Conservation (phyloP, 2,113 vertebrate genomes). For the Pedionomus torquatus region DNA sequence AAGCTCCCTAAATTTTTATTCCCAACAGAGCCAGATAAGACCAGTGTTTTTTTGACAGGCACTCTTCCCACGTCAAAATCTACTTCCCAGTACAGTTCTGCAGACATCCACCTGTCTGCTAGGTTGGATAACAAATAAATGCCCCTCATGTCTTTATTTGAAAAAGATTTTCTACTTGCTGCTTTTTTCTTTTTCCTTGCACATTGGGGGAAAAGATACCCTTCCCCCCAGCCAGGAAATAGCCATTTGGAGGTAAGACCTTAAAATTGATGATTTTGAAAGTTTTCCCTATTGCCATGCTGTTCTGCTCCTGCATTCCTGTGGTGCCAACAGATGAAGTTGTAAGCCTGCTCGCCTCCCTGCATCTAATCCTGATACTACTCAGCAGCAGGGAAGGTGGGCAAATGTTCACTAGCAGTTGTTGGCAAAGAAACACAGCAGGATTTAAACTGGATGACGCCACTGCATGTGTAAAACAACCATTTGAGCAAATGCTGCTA, state of each 20-base stretch:
- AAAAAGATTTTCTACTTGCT: neutral
- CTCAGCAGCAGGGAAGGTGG: conserved; percentile 70
- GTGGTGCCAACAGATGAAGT: conserved; percentile 71
- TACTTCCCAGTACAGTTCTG: neutral
- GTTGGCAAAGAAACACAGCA: conserved; percentile 74
- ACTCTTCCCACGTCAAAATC: conserved; percentile 4
- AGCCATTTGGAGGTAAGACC: conserved; percentile 49
- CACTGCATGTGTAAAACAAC: conserved; percentile 56
- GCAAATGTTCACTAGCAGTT: conserved; percentile 73
- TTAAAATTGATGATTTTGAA: conserved; percentile 72
- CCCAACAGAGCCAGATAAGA: neutral
- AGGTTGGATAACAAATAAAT: conserved; percentile 13
- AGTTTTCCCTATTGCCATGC: conserved; percentile 59
- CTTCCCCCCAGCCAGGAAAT: conserved; percentile 9
- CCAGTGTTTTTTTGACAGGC: neutral
- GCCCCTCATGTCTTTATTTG: neutral
- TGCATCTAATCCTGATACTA: conserved; percentile 69
- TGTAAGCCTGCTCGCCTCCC: conserved; percentile 68
- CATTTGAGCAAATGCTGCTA: conserved; percentile 62
- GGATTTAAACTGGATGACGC: conserved; percentile 64
- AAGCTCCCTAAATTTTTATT: conserved; percentile 42
- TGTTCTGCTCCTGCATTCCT: conserved; percentile 70
- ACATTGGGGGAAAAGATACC: neutral
- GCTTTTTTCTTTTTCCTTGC: neutral
- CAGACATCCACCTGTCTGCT: neutral